These are phyloP conservation scores for Ceyx erithaca DNA, from an alignment of 2,797 vertebrate species.

Conservation along the genomic window DNA sequence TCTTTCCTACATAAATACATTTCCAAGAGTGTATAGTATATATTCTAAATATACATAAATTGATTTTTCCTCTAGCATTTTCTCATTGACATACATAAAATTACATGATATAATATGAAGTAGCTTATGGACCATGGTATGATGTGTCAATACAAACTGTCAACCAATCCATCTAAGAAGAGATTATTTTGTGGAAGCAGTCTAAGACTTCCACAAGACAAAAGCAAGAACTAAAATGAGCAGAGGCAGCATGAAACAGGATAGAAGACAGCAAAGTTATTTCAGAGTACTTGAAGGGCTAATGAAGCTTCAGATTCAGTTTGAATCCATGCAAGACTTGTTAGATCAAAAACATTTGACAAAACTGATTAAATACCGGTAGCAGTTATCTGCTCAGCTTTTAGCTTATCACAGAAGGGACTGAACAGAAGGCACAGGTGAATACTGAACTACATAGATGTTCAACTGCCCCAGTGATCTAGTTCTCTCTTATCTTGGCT, in stretches of 20 bases:
- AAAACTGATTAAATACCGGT: background rate
- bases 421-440: background rate
- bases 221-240: background rate
- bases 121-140: background rate
- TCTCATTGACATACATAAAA: background rate
- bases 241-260: background rate
- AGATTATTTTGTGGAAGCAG: background rate
- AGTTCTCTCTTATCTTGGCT: background rate
- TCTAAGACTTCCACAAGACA: background rate
- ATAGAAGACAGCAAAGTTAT: background rate
- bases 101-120: background rate
- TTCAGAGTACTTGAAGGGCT: background rate
- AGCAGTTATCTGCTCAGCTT: background rate
- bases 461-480: background rate
- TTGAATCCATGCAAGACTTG: background rate
- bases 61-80: background rate
- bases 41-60: background rate
- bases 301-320: background rate
- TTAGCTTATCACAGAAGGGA: background rate
- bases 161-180: background rate
- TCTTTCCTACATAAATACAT: background rate
- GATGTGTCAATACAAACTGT: background rate
- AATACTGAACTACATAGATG: background rate
- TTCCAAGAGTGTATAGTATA: background rate
- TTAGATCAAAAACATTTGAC: background rate